phyloP scores from a whole-genome alignment of 2,888 invertebrate species.

The Pandemis cinnamomeana region DNA sequence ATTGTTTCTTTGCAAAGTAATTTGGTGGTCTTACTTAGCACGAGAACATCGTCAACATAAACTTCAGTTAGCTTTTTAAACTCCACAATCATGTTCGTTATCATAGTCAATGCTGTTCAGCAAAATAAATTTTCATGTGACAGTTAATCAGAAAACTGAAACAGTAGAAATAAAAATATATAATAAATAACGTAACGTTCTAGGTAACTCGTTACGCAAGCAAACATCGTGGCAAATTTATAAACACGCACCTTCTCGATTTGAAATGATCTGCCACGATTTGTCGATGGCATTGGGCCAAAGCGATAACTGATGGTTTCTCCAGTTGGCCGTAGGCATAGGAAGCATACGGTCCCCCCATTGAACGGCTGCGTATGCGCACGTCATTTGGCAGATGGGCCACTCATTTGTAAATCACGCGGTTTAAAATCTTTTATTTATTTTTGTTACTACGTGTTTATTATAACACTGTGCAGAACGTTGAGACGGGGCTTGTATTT shows the following conservation, averaged over 20 bases:
- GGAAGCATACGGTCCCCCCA: slow-evolving; percentile 27
- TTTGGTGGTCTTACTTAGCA: background rate
- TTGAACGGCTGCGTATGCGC: slow-evolving; percentile 15
- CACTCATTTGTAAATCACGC: slow-evolving; percentile 30
- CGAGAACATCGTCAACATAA: background rate
- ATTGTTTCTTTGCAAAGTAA: background rate
- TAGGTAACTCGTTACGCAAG: background rate
- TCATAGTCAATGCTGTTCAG: background rate
- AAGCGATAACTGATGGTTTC: slow-evolving; percentile 30
- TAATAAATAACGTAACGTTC: background rate
- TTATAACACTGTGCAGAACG: slow-evolving; percentile 33
- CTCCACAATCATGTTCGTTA: background rate
- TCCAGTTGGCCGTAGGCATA: slow-evolving; percentile 32
- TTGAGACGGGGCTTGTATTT: slow-evolving; percentile 15
- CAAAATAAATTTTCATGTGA: background rate
- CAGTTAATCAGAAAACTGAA: background rate
- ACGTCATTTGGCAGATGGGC: slow-evolving; percentile 40
- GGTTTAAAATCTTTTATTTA: slow-evolving; percentile 25
- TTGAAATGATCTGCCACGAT: slow-evolving; percentile 24
- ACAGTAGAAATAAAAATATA: background rate
- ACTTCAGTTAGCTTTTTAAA: background rate
- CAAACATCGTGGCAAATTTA: slow-evolving; percentile 13
- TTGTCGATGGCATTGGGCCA: slow-evolving; percentile 34
- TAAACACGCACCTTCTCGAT: slow-evolving; percentile 16
- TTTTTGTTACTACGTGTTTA: slow-evolving; percentile 41